Evolutionary conservation across 2,888 invertebrate species (phyloP), one percentile per base, ranked within the genome.

Genomic region (Melangyna quadrimaculata): DNA sequence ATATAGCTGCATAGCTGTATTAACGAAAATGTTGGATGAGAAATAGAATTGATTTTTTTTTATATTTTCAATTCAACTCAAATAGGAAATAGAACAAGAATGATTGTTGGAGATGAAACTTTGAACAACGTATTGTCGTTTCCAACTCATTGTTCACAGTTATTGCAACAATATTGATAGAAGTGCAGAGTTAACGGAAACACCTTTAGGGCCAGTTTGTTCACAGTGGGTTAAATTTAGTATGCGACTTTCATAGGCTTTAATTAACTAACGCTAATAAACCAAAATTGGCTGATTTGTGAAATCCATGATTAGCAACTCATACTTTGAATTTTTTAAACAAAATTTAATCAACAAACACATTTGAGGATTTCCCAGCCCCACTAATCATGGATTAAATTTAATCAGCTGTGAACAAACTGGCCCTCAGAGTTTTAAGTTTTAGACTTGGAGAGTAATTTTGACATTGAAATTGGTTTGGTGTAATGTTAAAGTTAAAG

Each of bases 141-240:
- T 75, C 63, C 43, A 55, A 35, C 10, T 8, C 55, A 51, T 78
- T 72, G 72, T 63, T 55, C 45, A 32, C 29, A 14, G 32, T 65
- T 65, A 65, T 65, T 65, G 65, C 65, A 65, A 45, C 65, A 65
- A 65, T 65, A 65, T 65, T 65, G 65, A 65, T 78, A 43, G 57
- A 65, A 61, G 27, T 9, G 53, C 35, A 67, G 27, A 69, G 35
- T 53, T 67, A 73, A 55, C 48, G 78, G 78, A 83, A 78, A 69
- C 65, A 65, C 65, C 65, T 65, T 14, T n/a, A n/a, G n/a, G n/a
- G n/a, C n/a, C n/a, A n/a, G n/a, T n/a, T n/a, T n/a, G n/a, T n/a
- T n/a, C n/a, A n/a, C n/a, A n/a, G n/a, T n/a, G n/a, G n/a, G n/a
- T n/a, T n/a, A n/a, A n/a, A n/a, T n/a, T n/a, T n/a, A n/a, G n/a